Evolutionary conservation across 2,113 vertebrate genomes (phyloP), one percentile per base, ranked within the genome.

Genomic region (Cynoglossus semilaevis): DNA sequence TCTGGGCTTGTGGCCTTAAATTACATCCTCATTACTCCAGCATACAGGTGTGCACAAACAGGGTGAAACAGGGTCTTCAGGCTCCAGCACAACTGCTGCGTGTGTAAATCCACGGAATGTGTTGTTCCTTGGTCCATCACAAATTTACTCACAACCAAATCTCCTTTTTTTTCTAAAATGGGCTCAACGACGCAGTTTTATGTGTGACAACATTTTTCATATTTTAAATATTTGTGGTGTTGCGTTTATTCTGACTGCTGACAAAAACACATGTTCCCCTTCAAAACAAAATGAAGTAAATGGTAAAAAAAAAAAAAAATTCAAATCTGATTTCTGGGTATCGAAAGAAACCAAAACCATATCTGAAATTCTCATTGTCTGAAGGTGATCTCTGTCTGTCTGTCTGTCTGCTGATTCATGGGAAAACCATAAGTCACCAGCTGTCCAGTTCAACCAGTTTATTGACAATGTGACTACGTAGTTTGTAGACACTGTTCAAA

Each of bases 361-460:
- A 3, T 17, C 1, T 37, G 34, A 6, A 7, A 6, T 51, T 34
- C 6, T 51, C 34, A 18, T 10, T 4, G 14, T 42, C 45, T 18
- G 47, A 1, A 2, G 7, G 18, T 63, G 55, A 52, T 68, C n/a
- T 51, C 5, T 15, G 47, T 49, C 34, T 47, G 17, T 45, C 47
- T 63, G 10, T 51, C 36, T 54, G 52, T 40, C 5, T 48, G 16
- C 43, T 74, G 45, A 68, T 66, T 72, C 70, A 64, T 43, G 38
- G 48, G 45, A 57, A 70, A 83, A 76, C 41, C 29, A 44, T 64
- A 76, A 69, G 50, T 51, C 10, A 16, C 41, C 43, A 17, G 48
- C 17, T 41, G 45, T 66, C 72, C 59, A 18, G 83, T 71, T 53
- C 37, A 63, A 76, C 83, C 66, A 58, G 76, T 82, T 85, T 41